phyloP scores from a whole-genome alignment of 2,888 invertebrate species.

The Crossocerus cetratus region DNA sequence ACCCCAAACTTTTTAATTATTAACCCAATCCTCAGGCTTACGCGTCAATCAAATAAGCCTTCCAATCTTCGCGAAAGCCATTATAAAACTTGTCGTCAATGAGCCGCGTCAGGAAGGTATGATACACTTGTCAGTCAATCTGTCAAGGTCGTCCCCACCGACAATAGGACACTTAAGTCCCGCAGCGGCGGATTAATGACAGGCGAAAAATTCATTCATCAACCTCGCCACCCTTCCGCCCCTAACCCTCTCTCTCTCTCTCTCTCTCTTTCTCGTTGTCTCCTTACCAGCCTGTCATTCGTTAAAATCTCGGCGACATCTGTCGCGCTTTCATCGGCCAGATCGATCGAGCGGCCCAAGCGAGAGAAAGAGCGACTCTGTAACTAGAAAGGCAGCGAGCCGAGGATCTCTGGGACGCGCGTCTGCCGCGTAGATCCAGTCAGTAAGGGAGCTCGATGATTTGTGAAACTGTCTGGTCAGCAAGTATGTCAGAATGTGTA shows the following conservation, averaged over 20 bases:
- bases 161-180: background rate
- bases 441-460: constrained; percentile 62
- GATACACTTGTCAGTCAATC: background rate
- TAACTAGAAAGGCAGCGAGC: too few species aligned
- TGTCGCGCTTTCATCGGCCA: constrained; percentile 42
- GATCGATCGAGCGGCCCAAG: constrained; percentile 44
- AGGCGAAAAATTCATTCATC: constrained; percentile 9
- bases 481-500: constrained; percentile 61
- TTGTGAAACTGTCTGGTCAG: constrained; percentile 66
- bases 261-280: background rate
- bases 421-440: constrained; percentile 57
- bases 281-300: constrained; percentile 25
- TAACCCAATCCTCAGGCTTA: too few species aligned
- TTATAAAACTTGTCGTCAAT: too few species aligned
- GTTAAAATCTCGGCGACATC: constrained; percentile 41
- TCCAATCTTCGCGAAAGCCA: too few species aligned
- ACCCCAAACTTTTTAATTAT: too few species aligned
- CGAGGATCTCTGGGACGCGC: constrained; percentile 10
- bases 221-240: background rate
- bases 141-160: background rate
- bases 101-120: background rate
- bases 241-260: constrained; percentile 11
- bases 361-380: too few species aligned
- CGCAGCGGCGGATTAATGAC: background rate
- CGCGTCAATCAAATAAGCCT: too few species aligned